Conservation (phyloP, 2,888 invertebrate genomes). For the Protonemura montana region DNA sequence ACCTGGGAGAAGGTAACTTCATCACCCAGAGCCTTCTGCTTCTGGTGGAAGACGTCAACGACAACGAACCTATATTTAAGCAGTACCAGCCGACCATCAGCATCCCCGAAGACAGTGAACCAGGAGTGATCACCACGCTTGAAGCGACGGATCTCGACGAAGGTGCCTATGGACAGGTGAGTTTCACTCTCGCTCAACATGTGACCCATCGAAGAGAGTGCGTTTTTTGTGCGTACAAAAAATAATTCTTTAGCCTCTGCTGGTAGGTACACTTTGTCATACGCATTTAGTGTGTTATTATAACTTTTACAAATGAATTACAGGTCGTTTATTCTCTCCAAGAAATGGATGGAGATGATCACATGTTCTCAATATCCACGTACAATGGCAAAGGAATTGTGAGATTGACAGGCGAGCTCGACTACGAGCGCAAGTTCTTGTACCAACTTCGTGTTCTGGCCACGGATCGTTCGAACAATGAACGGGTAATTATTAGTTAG, state of each 20-base stretch:
- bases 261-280: background rate
- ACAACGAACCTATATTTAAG: constrained; percentile 88
- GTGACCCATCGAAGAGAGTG: too few species aligned
- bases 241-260: background rate
- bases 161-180: constrained; percentile 88
- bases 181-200: background rate
- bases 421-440: constrained; percentile 86
- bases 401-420: constrained; percentile 76
- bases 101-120: constrained; percentile 79
- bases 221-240: too few species aligned
- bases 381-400: constrained; percentile 86
- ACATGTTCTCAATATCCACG: constrained; percentile 81
- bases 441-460: constrained; percentile 86
- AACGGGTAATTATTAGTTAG: constrained; percentile 43
- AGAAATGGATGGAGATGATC: constrained; percentile 80
- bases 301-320: constrained; percentile 21
- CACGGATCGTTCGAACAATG: constrained; percentile 77
- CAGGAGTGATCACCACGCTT: constrained; percentile 78
- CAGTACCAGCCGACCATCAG: constrained; percentile 84
- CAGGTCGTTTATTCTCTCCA: constrained; percentile 85
- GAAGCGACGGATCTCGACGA: constrained; percentile 91
- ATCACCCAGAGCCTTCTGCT: constrained; percentile 89
- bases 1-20: constrained; percentile 84
- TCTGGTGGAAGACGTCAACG: constrained; percentile 90
- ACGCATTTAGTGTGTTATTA: background rate